Base-by-base conservation (phyloP, 2,888 invertebrate species). In the Sisyra nigra region DNA sequence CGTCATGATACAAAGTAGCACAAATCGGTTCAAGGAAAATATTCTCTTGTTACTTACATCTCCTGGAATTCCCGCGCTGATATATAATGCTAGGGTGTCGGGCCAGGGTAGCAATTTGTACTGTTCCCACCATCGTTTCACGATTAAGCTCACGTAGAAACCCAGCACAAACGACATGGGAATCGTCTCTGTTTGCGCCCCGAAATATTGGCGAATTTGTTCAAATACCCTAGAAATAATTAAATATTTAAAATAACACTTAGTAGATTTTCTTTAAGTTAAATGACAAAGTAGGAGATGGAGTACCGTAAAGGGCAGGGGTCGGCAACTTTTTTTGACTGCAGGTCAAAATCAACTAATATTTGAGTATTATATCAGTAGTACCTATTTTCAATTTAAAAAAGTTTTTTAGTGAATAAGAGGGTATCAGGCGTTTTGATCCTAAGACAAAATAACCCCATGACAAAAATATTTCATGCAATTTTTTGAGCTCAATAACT, bases 101-200 rank as follows among this genome's bases (percentile, higher is more conserved):
- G 92, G 92, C 89, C 92, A 91, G 4, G 93, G 92, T 50, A 93
- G 68, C 48, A 87, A 68, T 63, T 82, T 80, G 69, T 91, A 92
- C 61, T 93, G 92, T 58, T 89, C 87, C 92, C 92, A 93, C 92
- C 92, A 93, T 54, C 93, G 72, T 57, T 84, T 83, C 52, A 93
- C 89, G 42, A 93, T 83, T 53, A 92, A 71, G 55, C 81, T 84
- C 49, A 93, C 92, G 67, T 92, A 93, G 71, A 94, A 93, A 45
- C 92, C 93, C 51, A 94, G 74, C 43, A 93, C 89, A 68, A 94
- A 93, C 24, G 92, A 88, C 80, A 94, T 84, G 32, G 93, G 93
- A 57, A 93, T 89, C 46, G 84, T 82, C 60, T 86, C 88, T 58
- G 82, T 82, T 62, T 87, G 88, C 54, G 81, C 79, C 46, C 84